Conservation (phyloP, 2,797 vertebrate genomes). For the Oophaga sylvatica region DNA sequence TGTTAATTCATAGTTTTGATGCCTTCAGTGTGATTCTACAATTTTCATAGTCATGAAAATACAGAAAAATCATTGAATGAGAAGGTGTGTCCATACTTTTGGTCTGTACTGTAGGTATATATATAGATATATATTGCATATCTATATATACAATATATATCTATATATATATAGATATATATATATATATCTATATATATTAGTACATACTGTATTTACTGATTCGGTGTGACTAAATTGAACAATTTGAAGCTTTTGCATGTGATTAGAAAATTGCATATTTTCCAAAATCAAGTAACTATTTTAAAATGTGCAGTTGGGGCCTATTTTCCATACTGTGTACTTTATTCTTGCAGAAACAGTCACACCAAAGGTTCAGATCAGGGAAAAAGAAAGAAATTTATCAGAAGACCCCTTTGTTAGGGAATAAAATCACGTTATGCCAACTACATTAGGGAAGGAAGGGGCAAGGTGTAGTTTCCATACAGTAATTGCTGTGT, state of each 20-base stretch:
- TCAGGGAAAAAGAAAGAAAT: slow-evolving; percentile 38
- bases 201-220: no score
- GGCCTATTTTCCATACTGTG: slow-evolving; percentile 22
- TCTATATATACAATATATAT: no score
- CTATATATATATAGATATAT: background rate
- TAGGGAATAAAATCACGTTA: slow-evolving; percentile 45
- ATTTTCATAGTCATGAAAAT: no score
- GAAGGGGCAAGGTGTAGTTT: slow-evolving; percentile 27
- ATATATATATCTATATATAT: background rate
- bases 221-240: background rate
- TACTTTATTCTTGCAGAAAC: background rate
- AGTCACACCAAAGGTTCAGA: slow-evolving; percentile 33
- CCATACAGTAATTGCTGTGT: slow-evolving; percentile 33
- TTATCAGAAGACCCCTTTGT: slow-evolving; percentile 44
- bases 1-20: no score
- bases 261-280: background rate
- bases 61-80: no score
- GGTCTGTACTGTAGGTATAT: no score
- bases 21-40: no score
- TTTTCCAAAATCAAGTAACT: background rate
- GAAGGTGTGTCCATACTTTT: no score
- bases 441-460: slow-evolving; percentile 5
- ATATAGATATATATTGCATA: no score
- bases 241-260: background rate
- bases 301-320: slow-evolving; percentile 16